Conservation (phyloP, 1,140 invertebrate species). For the Ephestia elutella region DNA sequence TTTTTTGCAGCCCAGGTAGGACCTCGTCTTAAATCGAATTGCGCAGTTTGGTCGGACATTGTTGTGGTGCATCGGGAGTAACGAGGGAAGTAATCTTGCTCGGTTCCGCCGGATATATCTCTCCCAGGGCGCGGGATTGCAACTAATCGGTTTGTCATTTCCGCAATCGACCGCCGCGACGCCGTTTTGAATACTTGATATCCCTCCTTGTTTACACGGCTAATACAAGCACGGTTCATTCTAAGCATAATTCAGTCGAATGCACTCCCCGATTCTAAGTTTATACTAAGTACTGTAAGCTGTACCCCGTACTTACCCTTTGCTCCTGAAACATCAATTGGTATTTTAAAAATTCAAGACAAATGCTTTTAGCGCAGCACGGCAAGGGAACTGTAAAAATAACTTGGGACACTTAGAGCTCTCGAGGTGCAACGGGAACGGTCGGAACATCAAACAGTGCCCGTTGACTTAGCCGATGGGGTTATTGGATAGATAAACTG, state of each 20-base stretch:
- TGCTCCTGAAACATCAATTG: constrained; percentile 57
- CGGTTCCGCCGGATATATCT: constrained; percentile 66
- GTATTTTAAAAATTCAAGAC: constrained; percentile 70
- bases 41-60: constrained; percentile 41
- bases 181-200: constrained; percentile 56
- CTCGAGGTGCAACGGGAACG: constrained; percentile 36
- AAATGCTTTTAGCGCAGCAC: constrained; percentile 62
- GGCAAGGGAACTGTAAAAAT: constrained; percentile 50
- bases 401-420: constrained; percentile 48
- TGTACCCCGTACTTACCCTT: constrained; percentile 27
- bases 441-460: constrained; percentile 44
- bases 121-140: constrained; percentile 50
- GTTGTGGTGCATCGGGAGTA: constrained; percentile 44
- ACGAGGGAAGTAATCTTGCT: constrained; percentile 57
- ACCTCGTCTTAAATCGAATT: constrained; percentile 55
- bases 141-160: constrained; percentile 69
- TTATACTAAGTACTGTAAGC: constrained; percentile 14
- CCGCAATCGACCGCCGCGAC: constrained; percentile 57
- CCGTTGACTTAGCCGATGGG: constrained; percentile 55
- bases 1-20: too few relatives aligned
- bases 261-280: neutral
- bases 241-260: neutral
- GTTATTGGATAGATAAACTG: constrained; percentile 59
- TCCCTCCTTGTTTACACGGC: constrained; percentile 35
- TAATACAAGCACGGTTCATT: constrained; percentile 6